These are phyloP conservation scores for Otis tarda DNA, from an alignment of 2,113 vertebrate species.

Conservation along the genomic window DNA sequence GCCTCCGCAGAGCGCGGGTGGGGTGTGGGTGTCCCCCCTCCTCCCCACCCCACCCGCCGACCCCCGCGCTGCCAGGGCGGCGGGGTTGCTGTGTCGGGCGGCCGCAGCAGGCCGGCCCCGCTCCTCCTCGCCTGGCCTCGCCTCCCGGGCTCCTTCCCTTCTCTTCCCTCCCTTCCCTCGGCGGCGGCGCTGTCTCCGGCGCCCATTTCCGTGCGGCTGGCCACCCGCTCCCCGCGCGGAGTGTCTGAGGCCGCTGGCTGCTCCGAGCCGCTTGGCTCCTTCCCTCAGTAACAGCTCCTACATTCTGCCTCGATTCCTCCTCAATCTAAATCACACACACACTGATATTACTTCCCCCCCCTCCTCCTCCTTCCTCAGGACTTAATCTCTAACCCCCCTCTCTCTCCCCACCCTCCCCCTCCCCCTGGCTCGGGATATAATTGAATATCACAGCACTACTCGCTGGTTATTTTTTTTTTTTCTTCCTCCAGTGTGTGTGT, in stretches of 20 bases:
- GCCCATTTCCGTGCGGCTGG: constrained; percentile 90
- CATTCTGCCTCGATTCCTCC: constrained; percentile 87
- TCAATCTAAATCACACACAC: constrained; percentile 71
- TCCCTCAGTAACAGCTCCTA: constrained; percentile 87
- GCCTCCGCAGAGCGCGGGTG: not conserved
- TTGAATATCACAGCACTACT: too few species aligned
- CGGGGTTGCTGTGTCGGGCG: constrained; percentile 49
- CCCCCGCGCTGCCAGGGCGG: not conserved
- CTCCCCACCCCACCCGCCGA: not conserved
- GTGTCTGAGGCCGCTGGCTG: constrained; percentile 92
- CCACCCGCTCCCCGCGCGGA: constrained; percentile 83
- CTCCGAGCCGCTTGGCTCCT: constrained; percentile 92
- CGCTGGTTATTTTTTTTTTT: too few species aligned
- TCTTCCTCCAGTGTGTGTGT: too few species aligned
- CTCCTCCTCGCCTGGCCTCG: not conserved
- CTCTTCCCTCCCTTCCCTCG: not conserved
- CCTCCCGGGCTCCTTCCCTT: not conserved
- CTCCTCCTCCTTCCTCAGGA: constrained; percentile 9
- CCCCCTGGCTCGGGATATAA: too few species aligned
- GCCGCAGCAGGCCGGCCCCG: constrained; percentile 44
- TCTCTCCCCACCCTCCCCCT: constrained; percentile 21
- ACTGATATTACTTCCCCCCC: not conserved
- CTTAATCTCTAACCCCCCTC: not conserved
- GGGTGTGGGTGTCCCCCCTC: not conserved
- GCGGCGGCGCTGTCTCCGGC: constrained; percentile 18